Evolutionary conservation across 2,888 invertebrate species (phyloP), one percentile per base, ranked within the genome.

Genomic region (Hyalella azteca): DNA sequence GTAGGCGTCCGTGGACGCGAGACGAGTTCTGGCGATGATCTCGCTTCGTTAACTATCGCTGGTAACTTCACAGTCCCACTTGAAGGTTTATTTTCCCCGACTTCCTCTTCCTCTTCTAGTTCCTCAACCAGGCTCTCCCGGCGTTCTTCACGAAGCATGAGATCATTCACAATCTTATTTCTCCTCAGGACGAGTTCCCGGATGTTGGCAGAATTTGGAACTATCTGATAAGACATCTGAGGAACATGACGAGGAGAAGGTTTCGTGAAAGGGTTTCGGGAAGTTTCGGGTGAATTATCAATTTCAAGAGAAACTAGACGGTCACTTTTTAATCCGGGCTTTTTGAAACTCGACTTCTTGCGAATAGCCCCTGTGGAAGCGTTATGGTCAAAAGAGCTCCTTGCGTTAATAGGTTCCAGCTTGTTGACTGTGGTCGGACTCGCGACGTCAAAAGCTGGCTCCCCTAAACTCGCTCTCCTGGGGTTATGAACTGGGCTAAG

Each of bases 161-260:
- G n/a, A 36, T 66, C 66, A n/a, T 29, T n/a, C 66, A 36, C 36
- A 29, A 66, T 32, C 19, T 66, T 66, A 29, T 66, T 19, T 36
- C 66, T 66, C 13, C 66, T 66, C 3, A 36, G 32, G 66, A 66
- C 36, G 26, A 66, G 66, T 39, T 66, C 39, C 13, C 66, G 32
- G 29, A 66, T 66, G 19, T 66, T 66, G 19, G 66, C 66, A 29
- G 66, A 66, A 36, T 66, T 66, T 0, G 66, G 66, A 36, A 66
- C n/a, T 32, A 66, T 36, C 19, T 32, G 66, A 36, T 66, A 9
- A 0, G 66, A 66, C 9, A 39, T 19, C n/a, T 66, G 36, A 36
- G 66, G 19, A 15, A 66, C 66, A 39, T 66, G 66, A 32, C 66
- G 32, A 4, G 66, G 66, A 1, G 66, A 66, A 32, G 66, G 66